Conservation (phyloP, 2,797 vertebrate species). For the Phaenicophaeus curvirostris region DNA sequence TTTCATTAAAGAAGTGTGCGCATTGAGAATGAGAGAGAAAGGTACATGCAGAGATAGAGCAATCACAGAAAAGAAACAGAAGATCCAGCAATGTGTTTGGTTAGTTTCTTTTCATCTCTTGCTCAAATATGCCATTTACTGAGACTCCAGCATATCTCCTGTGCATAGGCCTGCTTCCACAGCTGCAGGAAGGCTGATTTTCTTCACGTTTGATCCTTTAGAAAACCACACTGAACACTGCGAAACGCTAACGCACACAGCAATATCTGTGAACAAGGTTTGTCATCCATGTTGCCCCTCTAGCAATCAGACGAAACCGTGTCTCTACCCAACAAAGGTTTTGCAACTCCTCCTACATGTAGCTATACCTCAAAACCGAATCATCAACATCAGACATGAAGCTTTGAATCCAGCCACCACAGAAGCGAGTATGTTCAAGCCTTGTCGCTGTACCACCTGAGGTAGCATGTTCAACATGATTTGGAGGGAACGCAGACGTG, state of each 20-base stretch:
- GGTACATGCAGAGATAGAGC: background rate
- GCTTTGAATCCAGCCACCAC: background rate
- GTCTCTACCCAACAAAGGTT: background rate
- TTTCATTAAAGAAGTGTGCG: background rate
- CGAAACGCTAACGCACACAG: background rate
- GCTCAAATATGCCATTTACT: background rate
- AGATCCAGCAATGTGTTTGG: background rate
- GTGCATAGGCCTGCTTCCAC: background rate
- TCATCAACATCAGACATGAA: background rate
- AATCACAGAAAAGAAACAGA: background rate
- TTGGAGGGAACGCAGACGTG: background rate
- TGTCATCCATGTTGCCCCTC: background rate
- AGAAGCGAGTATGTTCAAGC: background rate
- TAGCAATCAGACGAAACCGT: background rate
- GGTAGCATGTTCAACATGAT: rapidly evolving
- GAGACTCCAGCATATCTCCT: background rate
- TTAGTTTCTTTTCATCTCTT: background rate
- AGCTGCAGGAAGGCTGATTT: background rate
- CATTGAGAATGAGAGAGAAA: background rate
- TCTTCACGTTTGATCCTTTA: background rate
- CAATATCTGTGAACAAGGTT: conserved; percentile 1
- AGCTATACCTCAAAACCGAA: background rate
- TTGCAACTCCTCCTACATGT: background rate
- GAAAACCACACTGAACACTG: background rate
- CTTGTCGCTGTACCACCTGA: background rate